Conservation (phyloP, 2,888 invertebrate species). For the Zootermopsis nevadensis region DNA sequence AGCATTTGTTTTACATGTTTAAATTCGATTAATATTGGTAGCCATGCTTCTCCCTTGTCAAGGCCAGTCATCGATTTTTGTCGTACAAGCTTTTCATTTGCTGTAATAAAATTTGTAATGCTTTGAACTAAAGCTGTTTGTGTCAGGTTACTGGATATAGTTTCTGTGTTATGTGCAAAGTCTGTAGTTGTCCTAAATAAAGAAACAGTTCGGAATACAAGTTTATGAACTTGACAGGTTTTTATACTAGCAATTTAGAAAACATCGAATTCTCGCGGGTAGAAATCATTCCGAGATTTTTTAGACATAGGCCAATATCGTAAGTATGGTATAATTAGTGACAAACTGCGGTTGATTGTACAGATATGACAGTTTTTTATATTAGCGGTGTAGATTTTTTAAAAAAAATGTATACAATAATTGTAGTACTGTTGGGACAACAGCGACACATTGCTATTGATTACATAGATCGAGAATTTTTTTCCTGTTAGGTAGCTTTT, state of each 20-base stretch:
- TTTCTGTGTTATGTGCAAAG: background rate
- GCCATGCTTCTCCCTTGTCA: slow-evolving; percentile 39
- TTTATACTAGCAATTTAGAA: background rate
- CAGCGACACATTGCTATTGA: no score
- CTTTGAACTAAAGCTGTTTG: background rate
- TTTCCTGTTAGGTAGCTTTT: no score
- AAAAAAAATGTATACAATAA: no score
- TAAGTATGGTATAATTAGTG: no score
- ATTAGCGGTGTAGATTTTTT: no score
- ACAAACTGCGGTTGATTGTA: no score
- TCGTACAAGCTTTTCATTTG: background rate
- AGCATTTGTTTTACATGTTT: background rate
- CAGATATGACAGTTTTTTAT: no score
- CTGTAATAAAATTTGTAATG: background rate
- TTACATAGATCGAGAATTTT: no score
- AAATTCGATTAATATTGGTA: slow-evolving; percentile 22
- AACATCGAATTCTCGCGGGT: background rate
- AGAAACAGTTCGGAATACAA: background rate
- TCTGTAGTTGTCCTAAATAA: background rate
- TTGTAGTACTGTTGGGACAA: no score
- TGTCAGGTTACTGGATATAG: background rate
- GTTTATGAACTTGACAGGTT: background rate
- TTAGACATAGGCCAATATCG: background rate
- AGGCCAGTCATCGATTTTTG: slow-evolving; percentile 41
- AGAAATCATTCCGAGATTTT: background rate